phyloP scores from a whole-genome alignment of 2,113 vertebrate genomes.

The Leucopternis melanops region DNA sequence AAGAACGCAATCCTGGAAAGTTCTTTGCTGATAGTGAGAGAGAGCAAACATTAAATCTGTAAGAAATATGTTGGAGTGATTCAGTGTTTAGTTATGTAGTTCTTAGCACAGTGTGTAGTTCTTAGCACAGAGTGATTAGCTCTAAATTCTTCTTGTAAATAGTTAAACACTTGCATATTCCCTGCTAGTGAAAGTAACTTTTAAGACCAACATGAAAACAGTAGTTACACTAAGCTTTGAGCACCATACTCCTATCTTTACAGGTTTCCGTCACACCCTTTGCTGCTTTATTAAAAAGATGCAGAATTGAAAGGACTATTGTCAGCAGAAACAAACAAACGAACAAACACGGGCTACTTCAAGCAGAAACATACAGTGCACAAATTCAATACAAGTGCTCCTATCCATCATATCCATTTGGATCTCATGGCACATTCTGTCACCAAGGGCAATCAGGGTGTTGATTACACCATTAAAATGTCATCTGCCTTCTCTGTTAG shows the following conservation, averaged over 20 bases:
- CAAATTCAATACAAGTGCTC: not conserved
- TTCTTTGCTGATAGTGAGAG: not conserved
- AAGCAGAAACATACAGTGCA: not conserved
- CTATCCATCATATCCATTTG: not conserved
- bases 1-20: not conserved
- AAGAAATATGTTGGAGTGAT: not conserved
- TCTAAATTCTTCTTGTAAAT: not conserved
- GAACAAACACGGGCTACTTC: not conserved
- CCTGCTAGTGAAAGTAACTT: not conserved
- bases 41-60: not conserved
- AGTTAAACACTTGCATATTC: not conserved
- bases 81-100: not conserved
- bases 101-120: not conserved
- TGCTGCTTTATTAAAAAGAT: not conserved
- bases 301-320: not conserved
- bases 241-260: not conserved
- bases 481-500: not conserved
- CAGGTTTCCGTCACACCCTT: not conserved
- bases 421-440: not conserved
- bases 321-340: not conserved
- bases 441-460: not conserved
- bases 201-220: not conserved
- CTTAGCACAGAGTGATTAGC: not conserved
- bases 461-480: slow-evolving; percentile 4
- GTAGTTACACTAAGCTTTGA: not conserved